Conservation (phyloP, 2,797 vertebrate genomes). For the Chelonia mydas region DNA sequence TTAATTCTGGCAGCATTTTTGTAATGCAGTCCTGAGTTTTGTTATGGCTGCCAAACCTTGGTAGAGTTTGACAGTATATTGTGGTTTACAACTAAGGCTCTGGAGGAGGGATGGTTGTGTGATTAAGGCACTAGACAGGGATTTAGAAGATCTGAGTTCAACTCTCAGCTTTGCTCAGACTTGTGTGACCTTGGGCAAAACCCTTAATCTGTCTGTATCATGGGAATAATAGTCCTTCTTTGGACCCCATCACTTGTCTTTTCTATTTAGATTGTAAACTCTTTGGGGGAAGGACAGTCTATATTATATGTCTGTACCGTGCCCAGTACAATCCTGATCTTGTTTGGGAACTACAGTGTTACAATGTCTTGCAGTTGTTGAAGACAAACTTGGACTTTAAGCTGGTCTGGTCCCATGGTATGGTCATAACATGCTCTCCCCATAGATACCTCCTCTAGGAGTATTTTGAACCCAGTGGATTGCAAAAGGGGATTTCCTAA, state of each 20-base stretch:
- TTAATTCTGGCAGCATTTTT: background rate
- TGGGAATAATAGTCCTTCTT: background rate
- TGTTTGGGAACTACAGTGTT: background rate
- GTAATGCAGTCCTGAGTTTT: background rate
- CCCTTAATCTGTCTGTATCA: background rate
- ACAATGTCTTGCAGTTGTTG: background rate
- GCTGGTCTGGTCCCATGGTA: background rate
- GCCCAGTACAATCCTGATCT: background rate
- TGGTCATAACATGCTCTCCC: background rate
- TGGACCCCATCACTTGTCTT: background rate
- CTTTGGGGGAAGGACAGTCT: background rate
- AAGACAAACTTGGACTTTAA: background rate
- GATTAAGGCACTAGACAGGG: background rate
- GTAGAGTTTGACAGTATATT: background rate
- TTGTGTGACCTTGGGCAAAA: background rate
- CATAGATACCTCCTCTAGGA: background rate
- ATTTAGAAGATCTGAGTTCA: accelerated
- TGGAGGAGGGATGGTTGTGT: background rate
- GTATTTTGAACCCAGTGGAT: background rate
- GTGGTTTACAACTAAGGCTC: background rate
- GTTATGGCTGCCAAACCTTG: background rate
- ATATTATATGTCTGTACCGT: background rate
- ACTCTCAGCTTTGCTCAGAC: background rate
- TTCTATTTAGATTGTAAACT: background rate
- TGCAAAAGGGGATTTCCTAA: background rate